Percentiles rank a stretch among this genome's conserved stretches.
phyloP scores from a whole-genome alignment of 2,113 vertebrate genomes.

The Albula glossodonta region DNA sequence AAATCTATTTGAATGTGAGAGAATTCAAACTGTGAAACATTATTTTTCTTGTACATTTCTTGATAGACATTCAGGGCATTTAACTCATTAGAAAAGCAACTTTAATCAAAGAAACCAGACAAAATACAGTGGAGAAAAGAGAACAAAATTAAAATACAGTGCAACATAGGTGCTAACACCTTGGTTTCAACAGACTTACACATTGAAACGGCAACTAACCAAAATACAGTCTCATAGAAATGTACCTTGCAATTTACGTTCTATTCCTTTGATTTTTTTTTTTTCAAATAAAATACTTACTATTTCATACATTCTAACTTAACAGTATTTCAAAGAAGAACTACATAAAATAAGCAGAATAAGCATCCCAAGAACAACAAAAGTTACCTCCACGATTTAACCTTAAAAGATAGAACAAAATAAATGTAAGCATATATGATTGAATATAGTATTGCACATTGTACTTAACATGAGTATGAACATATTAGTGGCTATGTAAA shows the following conservation, averaged over 20 bases:
- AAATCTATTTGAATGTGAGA: neutral
- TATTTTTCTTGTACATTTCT: slow-evolving; percentile 27
- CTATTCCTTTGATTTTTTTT: slow-evolving; percentile 61
- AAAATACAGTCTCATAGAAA: slow-evolving; percentile 73
- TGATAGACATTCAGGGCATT: slow-evolving; percentile 40
- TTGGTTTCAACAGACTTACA: slow-evolving; percentile 70
- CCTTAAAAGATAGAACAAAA: slow-evolving; percentile 60
- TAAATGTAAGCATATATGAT: slow-evolving; percentile 65
- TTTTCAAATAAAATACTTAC: slow-evolving; percentile 44
- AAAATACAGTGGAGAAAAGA: slow-evolving; percentile 19
- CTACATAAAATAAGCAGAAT: slow-evolving; percentile 62
- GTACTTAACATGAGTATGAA: slow-evolving; percentile 60
- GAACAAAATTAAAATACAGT: slow-evolving; percentile 57
- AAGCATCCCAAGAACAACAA: slow-evolving; percentile 45
- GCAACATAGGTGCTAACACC: slow-evolving; percentile 63
- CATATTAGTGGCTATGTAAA: slow-evolving; percentile 42
- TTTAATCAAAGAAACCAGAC: slow-evolving; percentile 34
- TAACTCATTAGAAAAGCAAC: slow-evolving; percentile 34
- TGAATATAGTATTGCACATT: slow-evolving; percentile 75
- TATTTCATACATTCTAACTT: slow-evolving; percentile 72
- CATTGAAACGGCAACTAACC: slow-evolving; percentile 64
- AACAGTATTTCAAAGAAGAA: slow-evolving; percentile 73
- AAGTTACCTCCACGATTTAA: slow-evolving; percentile 62
- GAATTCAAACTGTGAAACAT: slow-evolving; percentile 12
- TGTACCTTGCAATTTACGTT: slow-evolving; percentile 76